Evolutionary conservation across 2,113 vertebrate genomes (phyloP).

Genomic region (Aegithalos caudatus): DNA sequence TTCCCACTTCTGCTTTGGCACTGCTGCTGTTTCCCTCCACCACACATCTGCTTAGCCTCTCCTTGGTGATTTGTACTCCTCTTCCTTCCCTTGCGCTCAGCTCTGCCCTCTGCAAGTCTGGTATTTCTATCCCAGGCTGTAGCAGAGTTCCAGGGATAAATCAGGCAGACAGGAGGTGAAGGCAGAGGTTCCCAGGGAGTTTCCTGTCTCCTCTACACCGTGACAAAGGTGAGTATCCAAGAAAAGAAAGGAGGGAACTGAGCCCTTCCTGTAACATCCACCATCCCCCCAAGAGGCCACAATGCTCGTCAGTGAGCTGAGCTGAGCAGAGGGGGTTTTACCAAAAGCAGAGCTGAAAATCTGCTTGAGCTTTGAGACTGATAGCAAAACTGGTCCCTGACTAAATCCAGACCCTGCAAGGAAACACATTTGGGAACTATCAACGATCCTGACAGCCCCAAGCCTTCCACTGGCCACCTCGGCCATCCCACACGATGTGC

Average conservation of each 20-base stretch:
- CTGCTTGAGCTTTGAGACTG: background rate
- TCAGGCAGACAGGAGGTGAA: background rate
- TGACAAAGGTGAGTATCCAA: background rate
- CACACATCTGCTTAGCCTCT: background rate
- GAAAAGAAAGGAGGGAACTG: background rate
- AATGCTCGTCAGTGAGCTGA: background rate
- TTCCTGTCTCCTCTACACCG: background rate
- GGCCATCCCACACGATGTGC: accelerated
- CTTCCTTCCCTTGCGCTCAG: background rate
- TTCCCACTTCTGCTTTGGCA: background rate
- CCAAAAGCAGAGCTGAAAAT: background rate
- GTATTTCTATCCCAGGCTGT: background rate
- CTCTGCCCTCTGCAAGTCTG: background rate
- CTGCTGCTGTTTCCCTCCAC: background rate
- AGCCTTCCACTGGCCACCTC: background rate
- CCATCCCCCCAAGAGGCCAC: background rate
- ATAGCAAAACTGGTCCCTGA: background rate
- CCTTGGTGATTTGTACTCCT: background rate
- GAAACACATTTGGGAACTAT: background rate
- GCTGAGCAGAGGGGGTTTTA: background rate
- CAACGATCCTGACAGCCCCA: background rate
- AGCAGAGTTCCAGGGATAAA: background rate
- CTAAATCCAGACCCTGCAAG: background rate
- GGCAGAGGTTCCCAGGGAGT: background rate
- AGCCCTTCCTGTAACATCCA: background rate